Percentiles rank a stretch among this genome's conserved stretches.
Evolutionary conservation across 35 echinoderm and acorn worm species (phyloP).

Genomic region (Diadema setosum): DNA sequence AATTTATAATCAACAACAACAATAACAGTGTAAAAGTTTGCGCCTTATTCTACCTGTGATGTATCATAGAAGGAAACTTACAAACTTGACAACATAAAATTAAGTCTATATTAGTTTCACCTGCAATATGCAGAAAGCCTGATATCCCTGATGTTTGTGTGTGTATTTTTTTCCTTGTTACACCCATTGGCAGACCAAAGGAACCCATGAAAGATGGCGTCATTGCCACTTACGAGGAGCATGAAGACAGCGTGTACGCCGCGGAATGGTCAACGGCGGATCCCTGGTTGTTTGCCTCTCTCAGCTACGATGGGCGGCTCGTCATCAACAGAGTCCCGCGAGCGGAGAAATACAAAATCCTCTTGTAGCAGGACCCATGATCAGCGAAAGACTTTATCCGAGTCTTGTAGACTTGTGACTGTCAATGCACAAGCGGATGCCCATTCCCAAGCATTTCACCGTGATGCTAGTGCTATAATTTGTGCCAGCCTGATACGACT

Average conservation of each 20-base stretch:
- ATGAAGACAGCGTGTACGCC: constrained; percentile 97
- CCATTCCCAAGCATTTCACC: too few species aligned
- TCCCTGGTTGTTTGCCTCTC: constrained; percentile 96
- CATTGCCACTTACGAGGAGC: constrained; percentile 94
- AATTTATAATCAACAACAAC: too few species aligned
- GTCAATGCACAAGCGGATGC: too few species aligned
- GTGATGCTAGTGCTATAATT: too few species aligned
- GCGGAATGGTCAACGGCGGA: constrained; percentile 93
- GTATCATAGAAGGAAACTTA: too few species aligned
- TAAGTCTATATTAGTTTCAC: neutral
- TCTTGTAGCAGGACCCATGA: too few species aligned
- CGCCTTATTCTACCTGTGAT: too few species aligned
- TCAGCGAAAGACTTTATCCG: too few species aligned
- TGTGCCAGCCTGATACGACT: too few species aligned
- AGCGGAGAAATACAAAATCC: constrained; percentile 94
- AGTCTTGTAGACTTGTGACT: too few species aligned
- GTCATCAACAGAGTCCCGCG: constrained; percentile 96
- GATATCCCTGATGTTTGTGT: neutral
- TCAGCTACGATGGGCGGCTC: constrained; percentile 93
- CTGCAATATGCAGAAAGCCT: neutral
- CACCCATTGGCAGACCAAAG: constrained; percentile 47
- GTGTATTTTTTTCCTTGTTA: neutral
- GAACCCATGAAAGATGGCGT: constrained; percentile 92
- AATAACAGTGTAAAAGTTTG: too few species aligned
- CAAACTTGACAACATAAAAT: neutral